Base-by-base conservation (phyloP, 2,797 vertebrate species). In the Ateles fusciceps region DNA sequence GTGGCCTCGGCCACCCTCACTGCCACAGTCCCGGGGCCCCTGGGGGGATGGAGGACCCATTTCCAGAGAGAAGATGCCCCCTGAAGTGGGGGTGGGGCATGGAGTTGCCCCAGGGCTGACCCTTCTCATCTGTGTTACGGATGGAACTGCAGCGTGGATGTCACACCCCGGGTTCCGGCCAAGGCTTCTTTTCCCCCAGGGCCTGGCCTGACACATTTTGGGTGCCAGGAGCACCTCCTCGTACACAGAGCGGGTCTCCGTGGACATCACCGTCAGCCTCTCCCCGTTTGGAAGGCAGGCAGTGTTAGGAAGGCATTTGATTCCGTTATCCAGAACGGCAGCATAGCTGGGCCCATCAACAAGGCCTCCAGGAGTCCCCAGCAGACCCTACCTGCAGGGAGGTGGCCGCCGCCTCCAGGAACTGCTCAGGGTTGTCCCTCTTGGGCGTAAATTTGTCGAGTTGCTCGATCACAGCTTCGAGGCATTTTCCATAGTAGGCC, bases 371-470 rank as follows among this genome's bases (percentile, higher is more conserved):
- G 17, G 1, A 14, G 24, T 14, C 72, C 22, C 0, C 2, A 12
- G 52, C 17, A 3, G 83, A 50, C 85, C 95, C 46, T 99, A 99
- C 99, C 99, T 99, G 98, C 75, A 99, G 98, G 86, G 98, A 89
- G 61, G 98, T 91, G 59, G 98, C 93, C 28, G 96, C 98, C 2
- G 99, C 98, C 74, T 99, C 98, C 93, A 99, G 96, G 93, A 99
- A 99, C 94, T 98, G 98, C 94, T 99, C 99, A 74, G 99, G 4
- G 81, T 97, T 99, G 96, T 99, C 98, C 97, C 98, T 98, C 97
- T 98, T 97, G 26, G 98, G 98, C 57, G 97, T 98, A 96, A 99
- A 99, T 68, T 97, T 98, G 96, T 99, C 98, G 92, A 99, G 99
- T 30, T 99, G 98, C 55, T 97, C 98, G 44, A 98, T 93, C 61